Base-by-base conservation (phyloP, 2,797 vertebrate species). In the Geotrypetes seraphini region DNA sequence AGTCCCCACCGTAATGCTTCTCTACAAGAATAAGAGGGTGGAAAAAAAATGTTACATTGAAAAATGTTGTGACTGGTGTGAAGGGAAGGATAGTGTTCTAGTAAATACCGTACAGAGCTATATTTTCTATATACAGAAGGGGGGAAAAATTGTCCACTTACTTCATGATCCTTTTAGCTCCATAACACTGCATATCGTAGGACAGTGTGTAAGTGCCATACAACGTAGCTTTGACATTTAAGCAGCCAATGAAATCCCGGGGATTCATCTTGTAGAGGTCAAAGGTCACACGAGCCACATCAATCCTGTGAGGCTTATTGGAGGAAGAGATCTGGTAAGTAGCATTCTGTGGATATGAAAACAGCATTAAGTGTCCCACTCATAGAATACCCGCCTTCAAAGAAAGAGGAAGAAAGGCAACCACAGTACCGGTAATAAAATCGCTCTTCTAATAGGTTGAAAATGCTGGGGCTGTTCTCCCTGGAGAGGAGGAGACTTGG, bases 241-340 rank as follows among this genome's bases (percentile, higher is more conserved):
- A 66, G 61, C 88, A 94, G 47, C 93, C 92, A 20, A 91, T 83
- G 61, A 95, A 83, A 61, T 97, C 91, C 35, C 63, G 77, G 0
- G 93, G 93, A 54, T 80, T 81, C 60, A 79, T 82, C 69, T 97
- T 97, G 62, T 97, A 97, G 14, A 97, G 78, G 64, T 94, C 86
- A 1, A 97, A 87, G 2, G 89, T 93, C 50, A 97, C 13, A 1
- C 78, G 83, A 22, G 86, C 93, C 7, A 97, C 85, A 5, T 97
- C 88, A 2, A 85, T 91, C 29, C 53, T 73, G 15, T 50, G 44
- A 6, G 60, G 57, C 35, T 37, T 52, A 3, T 55, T 60, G 12
- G 55, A 54, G 42, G 72, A 38, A 9, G 61, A 36, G 24, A 63
- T 39, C 38, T 55, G 76, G 60, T 67, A 55, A 12, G 56, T 62